phyloP scores from a whole-genome alignment of 2,888 invertebrate species.

The Miltochrista miniata region DNA sequence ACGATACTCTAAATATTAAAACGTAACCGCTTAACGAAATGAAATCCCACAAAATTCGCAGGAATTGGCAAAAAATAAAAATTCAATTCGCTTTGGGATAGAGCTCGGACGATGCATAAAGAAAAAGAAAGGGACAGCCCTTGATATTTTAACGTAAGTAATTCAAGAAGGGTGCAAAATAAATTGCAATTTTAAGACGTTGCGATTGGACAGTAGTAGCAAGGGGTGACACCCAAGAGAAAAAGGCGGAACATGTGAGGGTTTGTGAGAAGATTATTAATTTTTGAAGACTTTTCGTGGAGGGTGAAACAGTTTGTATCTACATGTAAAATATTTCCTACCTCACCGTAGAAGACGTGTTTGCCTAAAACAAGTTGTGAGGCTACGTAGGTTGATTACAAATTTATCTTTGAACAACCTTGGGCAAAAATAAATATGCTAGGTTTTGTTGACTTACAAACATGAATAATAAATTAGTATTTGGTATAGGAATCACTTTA shows the following conservation, averaged over 20 bases:
- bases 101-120: constrained; percentile 46
- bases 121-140: constrained; percentile 48
- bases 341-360: constrained; percentile 7
- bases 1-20: constrained; percentile 19
- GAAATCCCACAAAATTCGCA: constrained; percentile 31
- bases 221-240: constrained; percentile 57
- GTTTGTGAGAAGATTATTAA: constrained; percentile 32
- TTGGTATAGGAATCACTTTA: not conserved
- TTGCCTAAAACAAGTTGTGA: constrained; percentile 1
- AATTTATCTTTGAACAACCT: constrained; percentile 3
- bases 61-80: constrained; percentile 38
- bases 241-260: constrained; percentile 51
- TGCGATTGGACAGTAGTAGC: constrained; percentile 57
- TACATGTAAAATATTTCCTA: constrained; percentile 12
- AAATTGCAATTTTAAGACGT: constrained; percentile 61
- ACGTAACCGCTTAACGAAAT: constrained; percentile 22
- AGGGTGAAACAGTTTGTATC: constrained; percentile 15
- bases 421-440: not conserved
- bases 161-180: constrained; percentile 53
- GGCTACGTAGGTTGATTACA: constrained; percentile 1
- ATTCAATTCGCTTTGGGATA: constrained; percentile 35
- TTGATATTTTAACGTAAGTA: constrained; percentile 61
- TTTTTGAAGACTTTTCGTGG: constrained; percentile 26
- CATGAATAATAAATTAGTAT: not conserved
- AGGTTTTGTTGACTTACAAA: not conserved